Evolutionary conservation across 2,113 vertebrate genomes (phyloP).

Genomic region (Microtus oregoni): DNA sequence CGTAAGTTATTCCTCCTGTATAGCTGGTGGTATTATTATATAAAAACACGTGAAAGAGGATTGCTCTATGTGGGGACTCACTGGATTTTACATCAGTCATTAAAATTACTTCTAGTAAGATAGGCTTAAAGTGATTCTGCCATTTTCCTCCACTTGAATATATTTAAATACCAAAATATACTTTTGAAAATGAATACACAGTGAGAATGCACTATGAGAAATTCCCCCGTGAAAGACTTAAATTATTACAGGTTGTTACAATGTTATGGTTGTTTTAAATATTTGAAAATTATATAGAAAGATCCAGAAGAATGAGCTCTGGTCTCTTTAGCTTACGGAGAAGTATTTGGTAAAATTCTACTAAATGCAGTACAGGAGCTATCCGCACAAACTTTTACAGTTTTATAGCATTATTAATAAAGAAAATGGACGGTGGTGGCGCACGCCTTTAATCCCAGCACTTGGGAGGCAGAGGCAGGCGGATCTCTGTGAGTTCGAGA

Average conservation of each 20-base stretch:
- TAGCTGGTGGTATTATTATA: neutral
- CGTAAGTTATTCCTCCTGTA: slow-evolving; percentile 67
- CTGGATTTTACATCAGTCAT: neutral
- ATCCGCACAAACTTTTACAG: neutral
- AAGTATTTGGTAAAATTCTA: neutral
- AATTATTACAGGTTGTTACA: neutral
- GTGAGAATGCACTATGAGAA: neutral
- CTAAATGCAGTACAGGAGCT: neutral
- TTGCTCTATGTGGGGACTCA: neutral
- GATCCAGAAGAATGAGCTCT: neutral
- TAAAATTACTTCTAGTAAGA: slow-evolving; percentile 42
- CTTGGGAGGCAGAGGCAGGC: too few relatives aligned
- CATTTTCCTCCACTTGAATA: neutral
- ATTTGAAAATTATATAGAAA: slow-evolving; percentile 46
- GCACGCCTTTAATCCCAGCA: too few relatives aligned
- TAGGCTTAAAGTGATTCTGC: neutral
- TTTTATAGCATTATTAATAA: slow-evolving; percentile 31
- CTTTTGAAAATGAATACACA: slow-evolving; percentile 21
- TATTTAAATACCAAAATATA: slow-evolving; percentile 48
- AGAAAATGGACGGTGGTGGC: neutral
- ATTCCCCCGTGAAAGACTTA: neutral
- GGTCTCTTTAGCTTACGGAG: neutral
- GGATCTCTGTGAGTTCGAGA: too few relatives aligned
- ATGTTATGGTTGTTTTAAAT: slow-evolving; percentile 34
- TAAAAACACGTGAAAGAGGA: neutral